Conservation (phyloP, 2,113 vertebrate genomes). For the Elaphurus davidianus region DNA sequence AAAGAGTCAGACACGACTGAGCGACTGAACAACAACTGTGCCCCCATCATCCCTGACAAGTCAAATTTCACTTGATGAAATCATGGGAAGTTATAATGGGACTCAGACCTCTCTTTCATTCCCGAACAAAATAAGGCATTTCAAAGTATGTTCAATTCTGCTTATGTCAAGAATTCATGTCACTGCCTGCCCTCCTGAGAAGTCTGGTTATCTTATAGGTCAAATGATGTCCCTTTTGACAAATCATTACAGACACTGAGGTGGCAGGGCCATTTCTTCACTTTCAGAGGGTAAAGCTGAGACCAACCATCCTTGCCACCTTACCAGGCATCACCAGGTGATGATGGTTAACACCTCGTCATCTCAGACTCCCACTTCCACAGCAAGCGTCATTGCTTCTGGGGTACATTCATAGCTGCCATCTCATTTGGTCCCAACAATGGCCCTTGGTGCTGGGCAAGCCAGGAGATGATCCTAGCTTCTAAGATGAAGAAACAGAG, state of each 20-base stretch:
- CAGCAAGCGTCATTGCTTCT: neutral
- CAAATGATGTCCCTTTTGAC: neutral
- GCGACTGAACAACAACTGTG: neutral
- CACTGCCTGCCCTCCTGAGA: neutral
- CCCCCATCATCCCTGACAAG: neutral
- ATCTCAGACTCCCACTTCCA: neutral
- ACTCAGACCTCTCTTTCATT: neutral
- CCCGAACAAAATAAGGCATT: neutral
- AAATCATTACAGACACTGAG: neutral
- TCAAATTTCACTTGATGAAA: neutral
- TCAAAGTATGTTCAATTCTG: neutral
- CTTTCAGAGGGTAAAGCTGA: neutral
- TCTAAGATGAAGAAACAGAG: neutral
- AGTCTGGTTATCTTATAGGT: neutral
- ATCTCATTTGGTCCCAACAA: neutral
- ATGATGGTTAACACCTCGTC: accelerated
- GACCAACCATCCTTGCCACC: accelerated
- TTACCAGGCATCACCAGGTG: neutral
- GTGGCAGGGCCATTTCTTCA: neutral
- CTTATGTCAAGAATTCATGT: neutral
- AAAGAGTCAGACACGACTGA: neutral
- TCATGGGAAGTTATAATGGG: neutral
- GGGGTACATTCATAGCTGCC: neutral
- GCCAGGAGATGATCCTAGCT: neutral
- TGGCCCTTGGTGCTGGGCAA: neutral